These are phyloP conservation scores for Rotaria sp. DNA, from an alignment of 2,888 invertebrate species.

Conservation along the genomic window DNA sequence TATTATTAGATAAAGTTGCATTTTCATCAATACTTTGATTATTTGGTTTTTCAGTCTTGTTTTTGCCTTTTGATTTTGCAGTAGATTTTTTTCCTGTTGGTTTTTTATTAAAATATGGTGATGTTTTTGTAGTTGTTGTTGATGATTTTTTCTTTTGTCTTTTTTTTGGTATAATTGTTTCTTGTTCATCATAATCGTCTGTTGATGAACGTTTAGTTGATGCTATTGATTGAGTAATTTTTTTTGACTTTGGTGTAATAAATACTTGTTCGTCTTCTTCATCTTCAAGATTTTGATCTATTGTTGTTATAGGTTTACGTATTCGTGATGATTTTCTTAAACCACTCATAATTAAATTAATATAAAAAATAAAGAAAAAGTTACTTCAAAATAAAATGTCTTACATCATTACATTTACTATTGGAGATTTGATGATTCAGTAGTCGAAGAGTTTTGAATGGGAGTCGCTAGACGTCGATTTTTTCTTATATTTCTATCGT, in stretches of 20 bases:
- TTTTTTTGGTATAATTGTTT: not conserved
- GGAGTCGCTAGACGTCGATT: conserved; percentile 13
- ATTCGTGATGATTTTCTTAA: not conserved
- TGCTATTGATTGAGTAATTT: not conserved
- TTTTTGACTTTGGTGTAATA: not conserved
- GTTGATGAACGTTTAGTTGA: not conserved
- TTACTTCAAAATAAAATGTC: not conserved
- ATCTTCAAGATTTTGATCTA: not conserved
- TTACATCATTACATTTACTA: not conserved
- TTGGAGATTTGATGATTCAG: not conserved
- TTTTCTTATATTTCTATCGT: too few species aligned
- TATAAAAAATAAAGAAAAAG: not conserved
- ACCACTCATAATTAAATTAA: not conserved
- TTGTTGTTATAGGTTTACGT: not conserved
- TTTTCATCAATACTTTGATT: not conserved
- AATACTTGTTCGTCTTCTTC: not conserved
- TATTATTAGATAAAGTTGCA: not conserved
- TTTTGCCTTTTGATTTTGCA: not conserved
- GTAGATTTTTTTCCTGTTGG: not conserved
- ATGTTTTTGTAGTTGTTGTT: not conserved
- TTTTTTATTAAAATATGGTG: not conserved
- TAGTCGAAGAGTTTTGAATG: not conserved
- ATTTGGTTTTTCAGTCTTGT: not conserved
- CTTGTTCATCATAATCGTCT: not conserved
- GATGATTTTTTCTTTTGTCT: not conserved